These are phyloP conservation scores for Tichodroma muraria DNA, from an alignment of 2,113 vertebrate genomes.

Conservation along the genomic window DNA sequence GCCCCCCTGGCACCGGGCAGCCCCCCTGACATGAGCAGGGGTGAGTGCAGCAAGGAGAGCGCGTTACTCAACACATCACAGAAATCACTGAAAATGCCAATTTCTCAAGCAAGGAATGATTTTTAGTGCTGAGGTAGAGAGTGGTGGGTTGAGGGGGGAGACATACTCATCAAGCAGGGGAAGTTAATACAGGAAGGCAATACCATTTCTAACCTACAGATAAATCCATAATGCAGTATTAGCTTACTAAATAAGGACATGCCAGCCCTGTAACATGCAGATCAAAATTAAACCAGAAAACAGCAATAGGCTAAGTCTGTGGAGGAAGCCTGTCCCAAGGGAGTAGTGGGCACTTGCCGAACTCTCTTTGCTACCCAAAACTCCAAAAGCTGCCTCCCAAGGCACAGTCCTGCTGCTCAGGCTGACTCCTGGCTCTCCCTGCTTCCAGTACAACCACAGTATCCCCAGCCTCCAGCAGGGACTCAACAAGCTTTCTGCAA, in stretches of 20 bases:
- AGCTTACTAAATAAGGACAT: not conserved
- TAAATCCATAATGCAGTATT: not conserved
- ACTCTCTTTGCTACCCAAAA: not conserved
- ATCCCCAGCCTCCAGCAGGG: not conserved
- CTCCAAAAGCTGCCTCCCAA: not conserved
- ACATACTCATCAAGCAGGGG: conserved; percentile 36
- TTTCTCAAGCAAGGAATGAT: conserved; percentile 31
- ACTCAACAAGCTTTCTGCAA: not conserved
- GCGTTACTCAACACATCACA: not conserved
- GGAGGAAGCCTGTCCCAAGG: not conserved
- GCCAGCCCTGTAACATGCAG: conserved; percentile 56
- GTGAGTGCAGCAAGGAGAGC: not conserved
- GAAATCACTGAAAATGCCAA: not conserved
- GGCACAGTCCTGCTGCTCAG: not conserved
- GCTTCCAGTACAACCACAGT: not conserved
- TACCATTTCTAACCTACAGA: not conserved
- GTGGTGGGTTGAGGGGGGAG: not conserved
- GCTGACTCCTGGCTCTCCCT: not conserved
- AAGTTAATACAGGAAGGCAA: not conserved
- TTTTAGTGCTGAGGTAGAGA: not conserved
- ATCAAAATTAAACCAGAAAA: conserved; percentile 3
- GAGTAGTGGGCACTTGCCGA: not conserved
- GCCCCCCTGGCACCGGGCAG: not conserved
- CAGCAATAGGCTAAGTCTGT: not conserved
- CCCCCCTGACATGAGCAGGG: not conserved